phyloP scores from a whole-genome alignment of 1,140 invertebrate genomes.

The Cryptotermes secundus region DNA sequence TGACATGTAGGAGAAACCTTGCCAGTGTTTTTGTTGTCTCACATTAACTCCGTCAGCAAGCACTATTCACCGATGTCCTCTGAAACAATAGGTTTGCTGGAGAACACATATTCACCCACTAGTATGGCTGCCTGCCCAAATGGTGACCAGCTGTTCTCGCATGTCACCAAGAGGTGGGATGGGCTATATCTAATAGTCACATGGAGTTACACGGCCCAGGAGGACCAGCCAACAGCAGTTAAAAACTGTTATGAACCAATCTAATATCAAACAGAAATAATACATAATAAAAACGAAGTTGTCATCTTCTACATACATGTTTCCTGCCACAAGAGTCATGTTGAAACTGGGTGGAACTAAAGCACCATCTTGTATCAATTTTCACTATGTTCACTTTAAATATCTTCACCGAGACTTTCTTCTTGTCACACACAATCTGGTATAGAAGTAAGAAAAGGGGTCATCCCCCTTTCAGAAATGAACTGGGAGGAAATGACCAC shows the following conservation, averaged over 20 bases:
- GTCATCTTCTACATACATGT: conserved; percentile 16
- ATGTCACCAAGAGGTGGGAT: neutral
- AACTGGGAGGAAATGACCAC: neutral
- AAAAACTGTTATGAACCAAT: neutral
- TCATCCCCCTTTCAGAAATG: neutral
- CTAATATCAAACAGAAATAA: neutral
- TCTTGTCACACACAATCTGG: neutral
- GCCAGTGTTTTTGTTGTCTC: neutral
- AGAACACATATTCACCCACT: neutral
- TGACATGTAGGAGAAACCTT: neutral
- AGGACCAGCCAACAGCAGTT: neutral
- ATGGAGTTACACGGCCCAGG: neutral
- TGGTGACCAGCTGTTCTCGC: neutral
- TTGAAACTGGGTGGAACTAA: conserved; percentile 16
- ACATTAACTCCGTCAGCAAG: neutral
- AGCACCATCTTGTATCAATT: conserved; percentile 15
- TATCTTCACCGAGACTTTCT: neutral
- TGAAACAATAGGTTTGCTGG: neutral
- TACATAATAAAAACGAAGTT: conserved; percentile 15
- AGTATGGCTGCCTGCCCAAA: neutral
- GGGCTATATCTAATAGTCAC: neutral
- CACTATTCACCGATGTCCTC: neutral
- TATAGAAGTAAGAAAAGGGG: neutral
- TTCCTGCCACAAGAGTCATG: conserved; percentile 17
- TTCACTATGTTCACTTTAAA: neutral